Conservation (phyloP, 1,140 invertebrate genomes). For the Hyles vespertilio region DNA sequence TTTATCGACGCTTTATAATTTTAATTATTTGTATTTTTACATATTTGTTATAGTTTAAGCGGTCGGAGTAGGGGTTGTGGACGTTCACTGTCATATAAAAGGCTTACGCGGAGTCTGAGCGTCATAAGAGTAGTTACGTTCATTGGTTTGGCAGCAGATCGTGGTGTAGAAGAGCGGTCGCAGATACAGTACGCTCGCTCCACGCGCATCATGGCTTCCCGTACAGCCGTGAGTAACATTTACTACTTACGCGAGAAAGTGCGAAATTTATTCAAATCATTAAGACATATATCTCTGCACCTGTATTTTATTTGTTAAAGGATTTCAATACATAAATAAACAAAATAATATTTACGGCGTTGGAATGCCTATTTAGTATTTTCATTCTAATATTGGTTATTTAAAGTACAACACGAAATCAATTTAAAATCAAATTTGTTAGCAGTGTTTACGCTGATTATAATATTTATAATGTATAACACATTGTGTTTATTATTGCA, state of each 20-base stretch:
- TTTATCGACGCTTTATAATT: not conserved
- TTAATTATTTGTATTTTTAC: conserved; percentile 2
- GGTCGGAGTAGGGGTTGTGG: conserved; percentile 44
- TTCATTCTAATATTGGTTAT: too few species aligned
- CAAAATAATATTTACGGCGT: too few species aligned
- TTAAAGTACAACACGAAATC: too few species aligned
- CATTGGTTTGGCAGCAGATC: conserved; percentile 9
- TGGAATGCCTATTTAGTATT: too few species aligned
- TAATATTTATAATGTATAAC: too few species aligned
- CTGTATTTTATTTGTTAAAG: too few species aligned
- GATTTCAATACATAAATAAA: too few species aligned
- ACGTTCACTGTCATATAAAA: conserved; percentile 67
- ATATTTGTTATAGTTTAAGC: conserved; percentile 14
- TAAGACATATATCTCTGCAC: too few species aligned
- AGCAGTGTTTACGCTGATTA: too few species aligned
- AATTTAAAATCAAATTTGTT: too few species aligned
- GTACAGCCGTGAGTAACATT: conserved; percentile 50
- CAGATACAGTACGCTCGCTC: conserved; percentile 23
- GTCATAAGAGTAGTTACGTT: conserved; percentile 26
- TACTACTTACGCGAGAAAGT: conserved; percentile 18
- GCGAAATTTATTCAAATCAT: conserved; percentile 13
- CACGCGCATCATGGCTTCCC: conserved; percentile 53
- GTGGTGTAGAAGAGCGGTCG: conserved; percentile 25
- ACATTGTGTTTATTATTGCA: too few species aligned
- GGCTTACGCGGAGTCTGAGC: conserved; percentile 22